A percentile compares a stretch with the other conserved stretches of the same genome.
These are phyloP conservation scores for Oplegnathus fasciatus DNA, from an alignment of 2,113 vertebrate species.

Conservation along the genomic window DNA sequence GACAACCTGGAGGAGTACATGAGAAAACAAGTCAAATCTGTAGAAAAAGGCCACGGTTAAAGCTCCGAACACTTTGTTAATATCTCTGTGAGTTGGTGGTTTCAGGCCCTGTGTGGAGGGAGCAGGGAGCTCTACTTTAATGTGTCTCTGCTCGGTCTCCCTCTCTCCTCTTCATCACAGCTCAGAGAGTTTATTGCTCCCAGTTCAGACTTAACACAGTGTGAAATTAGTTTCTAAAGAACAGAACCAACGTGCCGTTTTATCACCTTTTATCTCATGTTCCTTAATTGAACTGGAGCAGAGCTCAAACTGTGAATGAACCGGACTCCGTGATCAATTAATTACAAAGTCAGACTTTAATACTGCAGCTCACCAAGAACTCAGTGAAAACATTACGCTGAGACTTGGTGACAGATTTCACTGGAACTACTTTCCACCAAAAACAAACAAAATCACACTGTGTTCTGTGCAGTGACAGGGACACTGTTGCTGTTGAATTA, in stretches of 20 bases:
- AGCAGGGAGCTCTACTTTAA: not conserved
- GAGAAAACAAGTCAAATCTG: too few relatives aligned
- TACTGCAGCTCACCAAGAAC: not conserved
- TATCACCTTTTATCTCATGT: constrained; percentile 17
- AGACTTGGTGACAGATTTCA: too few relatives aligned
- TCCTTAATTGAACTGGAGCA: constrained; percentile 20
- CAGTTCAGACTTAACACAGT: constrained; percentile 1
- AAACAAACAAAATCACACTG: too few relatives aligned
- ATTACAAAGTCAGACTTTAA: constrained; percentile 1
- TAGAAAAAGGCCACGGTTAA: too few relatives aligned
- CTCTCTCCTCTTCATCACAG: constrained; percentile 8
- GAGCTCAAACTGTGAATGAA: not conserved
- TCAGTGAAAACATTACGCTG: not conserved
- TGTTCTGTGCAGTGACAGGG: too few relatives aligned
- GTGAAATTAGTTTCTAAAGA: constrained; percentile 56
- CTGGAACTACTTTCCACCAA: too few relatives aligned
- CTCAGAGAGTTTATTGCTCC: constrained; percentile 14
- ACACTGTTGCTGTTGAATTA: not conserved
- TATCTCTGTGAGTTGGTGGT: too few relatives aligned
- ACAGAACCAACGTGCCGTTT: not conserved
- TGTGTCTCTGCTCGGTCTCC: not conserved
- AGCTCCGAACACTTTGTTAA: too few relatives aligned
- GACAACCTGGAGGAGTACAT: too few relatives aligned
- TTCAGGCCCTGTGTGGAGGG: too few relatives aligned
- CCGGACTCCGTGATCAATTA: not conserved